Percentiles rank a stretch among this genome's conserved stretches.
These are phyloP conservation scores for Gnathonemus echidnorhynchus DNA, from an alignment of 2,113 vertebrate species.

Conservation along the genomic window DNA sequence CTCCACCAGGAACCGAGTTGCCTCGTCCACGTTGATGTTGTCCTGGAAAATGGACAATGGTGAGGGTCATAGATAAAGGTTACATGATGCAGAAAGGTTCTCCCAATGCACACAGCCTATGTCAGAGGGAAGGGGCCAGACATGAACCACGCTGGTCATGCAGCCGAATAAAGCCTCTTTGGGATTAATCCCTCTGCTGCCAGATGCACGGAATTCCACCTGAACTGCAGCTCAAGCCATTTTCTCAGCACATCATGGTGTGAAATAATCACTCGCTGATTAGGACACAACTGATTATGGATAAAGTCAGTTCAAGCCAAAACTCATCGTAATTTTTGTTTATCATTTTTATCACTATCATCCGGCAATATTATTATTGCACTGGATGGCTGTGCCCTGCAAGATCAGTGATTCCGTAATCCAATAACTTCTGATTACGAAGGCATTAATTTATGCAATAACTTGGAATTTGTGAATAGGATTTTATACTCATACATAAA, in stretches of 20 bases:
- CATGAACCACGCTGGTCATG: neutral
- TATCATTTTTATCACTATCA: neutral
- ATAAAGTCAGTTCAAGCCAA: neutral
- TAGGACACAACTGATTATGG: neutral
- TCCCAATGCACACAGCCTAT: neutral
- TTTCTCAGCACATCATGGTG: neutral
- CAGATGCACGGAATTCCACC: neutral
- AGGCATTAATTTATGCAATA: neutral
- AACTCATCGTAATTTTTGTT: neutral
- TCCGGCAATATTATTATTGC: neutral
- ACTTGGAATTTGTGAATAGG: conserved; percentile 6
- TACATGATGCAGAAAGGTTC: neutral
- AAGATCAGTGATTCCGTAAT: neutral
- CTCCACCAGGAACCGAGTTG: conserved; percentile 89
- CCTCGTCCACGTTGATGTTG: conserved; percentile 93
- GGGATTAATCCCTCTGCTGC: neutral
- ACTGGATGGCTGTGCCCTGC: neutral
- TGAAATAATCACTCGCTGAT: neutral
- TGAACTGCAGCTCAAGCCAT: neutral
- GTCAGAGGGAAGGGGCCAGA: neutral
- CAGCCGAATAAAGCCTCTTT: neutral
- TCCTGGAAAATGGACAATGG: conserved; percentile 59
- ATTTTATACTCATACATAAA: neutral
- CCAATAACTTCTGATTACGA: neutral
- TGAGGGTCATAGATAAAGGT: neutral